These are phyloP conservation scores for Ophioninae sp. DNA, from an alignment of 2,888 invertebrate species.

Conservation along the genomic window DNA sequence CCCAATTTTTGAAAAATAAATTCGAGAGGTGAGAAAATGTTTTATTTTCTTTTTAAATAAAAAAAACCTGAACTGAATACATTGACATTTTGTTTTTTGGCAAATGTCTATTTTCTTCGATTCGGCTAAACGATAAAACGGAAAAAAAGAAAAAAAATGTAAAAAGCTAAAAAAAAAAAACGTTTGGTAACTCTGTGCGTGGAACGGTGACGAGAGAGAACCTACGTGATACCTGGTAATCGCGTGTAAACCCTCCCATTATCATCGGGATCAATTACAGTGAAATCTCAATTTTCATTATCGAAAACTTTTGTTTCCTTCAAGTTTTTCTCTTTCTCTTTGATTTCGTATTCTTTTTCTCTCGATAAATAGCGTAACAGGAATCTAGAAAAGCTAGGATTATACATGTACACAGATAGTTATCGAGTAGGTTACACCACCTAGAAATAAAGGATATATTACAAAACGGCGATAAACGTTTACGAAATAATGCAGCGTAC, in stretches of 20 bases:
- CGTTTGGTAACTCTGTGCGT: conserved; percentile 61
- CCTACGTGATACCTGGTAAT: conserved; percentile 80
- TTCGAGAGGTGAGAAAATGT: no score
- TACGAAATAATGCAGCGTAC: conserved; percentile 61
- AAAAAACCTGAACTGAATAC: no score
- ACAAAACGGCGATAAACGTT: conserved; percentile 69
- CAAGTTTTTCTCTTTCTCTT: conserved; percentile 3
- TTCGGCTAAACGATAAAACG: no score
- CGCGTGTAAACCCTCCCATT: conserved; percentile 79
- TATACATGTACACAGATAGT: conserved; percentile 71
- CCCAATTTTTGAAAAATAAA: no score
- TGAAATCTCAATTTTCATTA: conserved; percentile 52
- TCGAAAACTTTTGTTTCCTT: conserved; percentile 23
- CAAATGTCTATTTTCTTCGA: no score
- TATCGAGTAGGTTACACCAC: conserved; percentile 76
- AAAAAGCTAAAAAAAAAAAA: conserved; percentile 13
- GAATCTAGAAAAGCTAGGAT: conserved; percentile 66
- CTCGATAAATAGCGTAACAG: conserved; percentile 61
- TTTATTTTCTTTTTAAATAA: no score
- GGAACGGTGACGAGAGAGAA: conserved; percentile 80
- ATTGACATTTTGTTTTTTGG: no score
- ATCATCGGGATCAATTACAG: conserved; percentile 69
- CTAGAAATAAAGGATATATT: conserved; percentile 80
- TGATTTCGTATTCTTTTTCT: conserved; percentile 40
- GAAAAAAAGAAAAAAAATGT: not conserved